phyloP scores from a whole-genome alignment of 2,797 vertebrate genomes.

The Poeciliopsis paucimaculata region DNA sequence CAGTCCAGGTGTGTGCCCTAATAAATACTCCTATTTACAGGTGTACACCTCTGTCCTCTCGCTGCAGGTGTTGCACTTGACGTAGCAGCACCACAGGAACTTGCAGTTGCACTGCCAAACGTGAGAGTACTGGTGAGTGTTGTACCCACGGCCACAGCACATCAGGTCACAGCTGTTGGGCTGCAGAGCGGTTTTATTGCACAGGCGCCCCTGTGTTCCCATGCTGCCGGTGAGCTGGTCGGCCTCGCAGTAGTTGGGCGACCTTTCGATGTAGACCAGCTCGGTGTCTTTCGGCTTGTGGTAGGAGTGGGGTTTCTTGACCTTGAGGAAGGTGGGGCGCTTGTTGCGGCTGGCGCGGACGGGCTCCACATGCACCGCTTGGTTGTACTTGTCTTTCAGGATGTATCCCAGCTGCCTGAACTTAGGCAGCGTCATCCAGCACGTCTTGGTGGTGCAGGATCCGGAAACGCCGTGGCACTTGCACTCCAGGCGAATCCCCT shows the following conservation, averaged over 20 bases:
- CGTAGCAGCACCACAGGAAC: slow-evolving; percentile 99
- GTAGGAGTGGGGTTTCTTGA: slow-evolving; percentile 94
- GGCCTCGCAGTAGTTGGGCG: slow-evolving; percentile 97
- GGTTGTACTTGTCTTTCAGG: slow-evolving; percentile 95
- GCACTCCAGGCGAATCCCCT: slow-evolving; percentile 95
- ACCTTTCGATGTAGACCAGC: slow-evolving; percentile 95
- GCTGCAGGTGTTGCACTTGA: slow-evolving; percentile 97
- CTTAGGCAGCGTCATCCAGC: slow-evolving; percentile 97
- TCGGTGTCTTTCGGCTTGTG: slow-evolving; percentile 96
- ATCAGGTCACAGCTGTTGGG: slow-evolving; percentile 94
- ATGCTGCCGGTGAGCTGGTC: slow-evolving; percentile 91
- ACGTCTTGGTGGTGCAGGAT: slow-evolving; percentile 97
- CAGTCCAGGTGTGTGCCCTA: slow-evolving; percentile 17
- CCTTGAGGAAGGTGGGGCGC: slow-evolving; percentile 94
- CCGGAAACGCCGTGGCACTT: slow-evolving; percentile 97
- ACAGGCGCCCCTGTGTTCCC: slow-evolving; percentile 94
- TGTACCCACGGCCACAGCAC: slow-evolving; percentile 97
- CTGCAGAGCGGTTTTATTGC: slow-evolving; percentile 94
- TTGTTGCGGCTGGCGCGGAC: slow-evolving; percentile 95
- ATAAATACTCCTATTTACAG: slow-evolving; percentile 88
- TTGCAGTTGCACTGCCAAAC: slow-evolving; percentile 99
- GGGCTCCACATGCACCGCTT: slow-evolving; percentile 93
- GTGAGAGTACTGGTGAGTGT: slow-evolving; percentile 95
- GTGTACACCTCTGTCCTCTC: slow-evolving; percentile 97
- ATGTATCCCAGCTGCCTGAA: slow-evolving; percentile 95